Evolutionary conservation across 1,140 invertebrate genomes (phyloP).

Genomic region (Drosophila watanabei): DNA sequence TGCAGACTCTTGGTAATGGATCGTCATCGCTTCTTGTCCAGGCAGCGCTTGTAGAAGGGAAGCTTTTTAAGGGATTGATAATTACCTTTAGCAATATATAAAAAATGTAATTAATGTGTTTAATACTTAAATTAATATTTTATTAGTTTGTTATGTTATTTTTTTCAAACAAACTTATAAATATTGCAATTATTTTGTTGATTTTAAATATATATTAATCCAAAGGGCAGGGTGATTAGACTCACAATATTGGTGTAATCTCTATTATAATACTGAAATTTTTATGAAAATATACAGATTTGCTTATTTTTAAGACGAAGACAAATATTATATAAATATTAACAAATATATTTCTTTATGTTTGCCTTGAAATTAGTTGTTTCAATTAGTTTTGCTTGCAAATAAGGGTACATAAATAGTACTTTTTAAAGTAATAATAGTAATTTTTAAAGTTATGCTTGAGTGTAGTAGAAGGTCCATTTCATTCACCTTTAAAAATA

Average conservation of each 20-base stretch:
- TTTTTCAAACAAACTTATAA: background rate
- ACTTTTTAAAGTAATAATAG: no score
- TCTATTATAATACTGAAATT: background rate
- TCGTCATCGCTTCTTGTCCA: slow-evolving; percentile 1
- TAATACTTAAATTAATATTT: background rate
- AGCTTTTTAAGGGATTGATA: background rate
- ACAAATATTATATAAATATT: no score
- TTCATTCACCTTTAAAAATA: no score
- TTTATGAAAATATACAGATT: background rate
- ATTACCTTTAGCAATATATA: background rate
- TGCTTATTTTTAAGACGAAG: no score
- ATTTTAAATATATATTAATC: background rate
- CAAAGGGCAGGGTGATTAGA: background rate
- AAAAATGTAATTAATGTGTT: background rate
- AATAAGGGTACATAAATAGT: no score
- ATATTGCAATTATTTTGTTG: background rate
- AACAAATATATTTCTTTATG: no score
- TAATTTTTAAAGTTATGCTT: no score
- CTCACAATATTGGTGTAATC: background rate
- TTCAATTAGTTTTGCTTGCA: no score
- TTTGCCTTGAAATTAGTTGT: no score
- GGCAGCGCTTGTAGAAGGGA: background rate
- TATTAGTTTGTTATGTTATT: background rate
- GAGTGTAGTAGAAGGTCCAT: no score
- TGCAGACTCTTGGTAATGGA: background rate